Base-by-base conservation (phyloP, 2,113 vertebrate species). In the Microtus oregoni region DNA sequence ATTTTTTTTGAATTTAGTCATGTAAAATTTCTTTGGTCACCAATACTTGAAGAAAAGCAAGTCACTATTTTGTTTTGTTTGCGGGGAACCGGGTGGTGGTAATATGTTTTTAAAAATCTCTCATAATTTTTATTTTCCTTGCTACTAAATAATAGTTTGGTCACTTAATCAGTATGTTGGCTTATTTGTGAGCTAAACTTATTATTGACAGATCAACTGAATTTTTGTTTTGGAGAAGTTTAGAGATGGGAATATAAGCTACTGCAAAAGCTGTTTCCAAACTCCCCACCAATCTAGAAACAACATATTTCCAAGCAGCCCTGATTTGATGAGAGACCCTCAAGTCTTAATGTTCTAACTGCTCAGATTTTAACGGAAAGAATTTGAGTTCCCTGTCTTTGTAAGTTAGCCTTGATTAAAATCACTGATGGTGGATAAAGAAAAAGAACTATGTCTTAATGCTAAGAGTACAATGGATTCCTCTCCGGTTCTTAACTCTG, bases 401-500 rank as follows among this genome's bases (percentile, higher is more conserved):
- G 52, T 70, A 68, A 91, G 6, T 96, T 92, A 97, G 63, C 86
- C 50, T 97, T 96, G 90, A 68, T 68, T 97, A 96, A 96, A 96
- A 96, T 90, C 50, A 89, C 61, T 85, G 15, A 85, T 94, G 76
- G 97, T 97, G 90, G 91, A 85, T 97, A 95, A 95, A 85, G 65
- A 52, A 88, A 95, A 97, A 52, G 65, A 90, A 95, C 94, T 85
- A 93, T 75, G 89, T 95, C 63, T 78, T 96, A 72, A 96, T 61
- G 85, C 79, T 86, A 67, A 73, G 97, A 92, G 73, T 96, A 72
- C 79, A 94, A 44, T 5, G 10, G 41, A 82, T 98, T 97, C 90
- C 96, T 98, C 96, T 97, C 87, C 73, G 97, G 97, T 94, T 96
- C 95, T 97, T 87, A 67, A 32, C 94, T 86, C 95, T 94, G 91